These are phyloP conservation scores for Anabacerthia variegaticeps DNA, from an alignment of 2,797 vertebrate genomes.

Conservation along the genomic window DNA sequence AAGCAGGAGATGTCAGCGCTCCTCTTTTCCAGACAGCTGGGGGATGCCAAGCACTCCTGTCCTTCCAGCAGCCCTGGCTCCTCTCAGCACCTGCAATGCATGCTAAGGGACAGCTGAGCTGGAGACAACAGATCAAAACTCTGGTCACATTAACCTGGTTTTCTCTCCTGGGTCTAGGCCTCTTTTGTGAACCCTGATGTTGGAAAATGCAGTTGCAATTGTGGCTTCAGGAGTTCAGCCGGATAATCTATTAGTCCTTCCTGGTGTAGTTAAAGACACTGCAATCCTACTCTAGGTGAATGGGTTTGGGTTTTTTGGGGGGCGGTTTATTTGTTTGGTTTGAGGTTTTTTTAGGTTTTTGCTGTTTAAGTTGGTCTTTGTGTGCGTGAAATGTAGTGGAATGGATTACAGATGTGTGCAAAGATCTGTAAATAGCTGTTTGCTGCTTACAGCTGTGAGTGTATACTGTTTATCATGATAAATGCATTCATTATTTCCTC, in stretches of 20 bases:
- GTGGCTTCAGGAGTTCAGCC: neutral
- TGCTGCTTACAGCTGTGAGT: conserved; percentile 18
- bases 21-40: neutral
- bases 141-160: neutral
- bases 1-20: neutral
- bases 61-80: neutral
- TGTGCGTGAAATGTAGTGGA: neutral
- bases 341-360: neutral
- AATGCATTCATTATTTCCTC: neutral
- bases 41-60: neutral
- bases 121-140: neutral
- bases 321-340: neutral
- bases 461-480: neutral
- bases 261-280: neutral
- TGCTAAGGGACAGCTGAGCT: neutral
- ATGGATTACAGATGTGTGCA: conserved; percentile 14
- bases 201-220: neutral
- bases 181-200: neutral
- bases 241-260: neutral
- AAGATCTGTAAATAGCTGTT: conserved; percentile 31
- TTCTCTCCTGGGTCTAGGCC: neutral
- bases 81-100: neutral
- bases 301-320: neutral
- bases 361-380: conserved; percentile 15
- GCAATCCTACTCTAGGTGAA: neutral